phyloP scores from a whole-genome alignment of 2,888 invertebrate species.

The Nudaria mundana region DNA sequence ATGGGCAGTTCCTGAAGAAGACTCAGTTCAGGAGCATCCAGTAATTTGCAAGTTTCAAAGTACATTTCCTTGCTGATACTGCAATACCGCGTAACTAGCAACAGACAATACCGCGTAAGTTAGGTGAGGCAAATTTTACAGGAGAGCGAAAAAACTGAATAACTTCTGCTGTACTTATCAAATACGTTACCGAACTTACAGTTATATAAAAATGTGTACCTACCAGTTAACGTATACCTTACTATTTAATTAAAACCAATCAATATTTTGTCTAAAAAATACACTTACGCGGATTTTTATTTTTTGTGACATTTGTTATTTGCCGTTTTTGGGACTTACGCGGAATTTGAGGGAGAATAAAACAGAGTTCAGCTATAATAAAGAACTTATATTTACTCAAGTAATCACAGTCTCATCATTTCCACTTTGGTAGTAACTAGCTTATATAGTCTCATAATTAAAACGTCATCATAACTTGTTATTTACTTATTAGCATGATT shows the following conservation, averaged over 20 bases:
- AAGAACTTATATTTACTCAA: slow-evolving; percentile 6
- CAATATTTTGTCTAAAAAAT: not conserved
- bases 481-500: too few species aligned
- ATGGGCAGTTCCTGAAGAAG: slow-evolving; percentile 5
- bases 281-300: too few species aligned
- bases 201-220: not conserved
- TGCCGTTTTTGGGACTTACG: not conserved
- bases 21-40: slow-evolving; percentile 1
- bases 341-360: slow-evolving; percentile 1
- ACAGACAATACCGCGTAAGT: not conserved
- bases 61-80: not conserved
- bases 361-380: slow-evolving; percentile 1
- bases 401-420: not conserved
- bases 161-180: not conserved
- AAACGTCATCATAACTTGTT: too few species aligned
- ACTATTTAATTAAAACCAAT: not conserved
- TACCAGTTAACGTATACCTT: not conserved
- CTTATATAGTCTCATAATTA: too few species aligned
- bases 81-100: not conserved
- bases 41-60: slow-evolving; percentile 3
- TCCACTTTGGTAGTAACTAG: too few species aligned
- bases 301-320: too few species aligned
- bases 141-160: not conserved
- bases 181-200: too few species aligned
- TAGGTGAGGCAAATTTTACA: not conserved